A percentile compares a stretch with the other conserved stretches of the same genome.
Evolutionary conservation across 2,797 vertebrate species (phyloP).

Genomic region (Platyrinchus mystaceus): DNA sequence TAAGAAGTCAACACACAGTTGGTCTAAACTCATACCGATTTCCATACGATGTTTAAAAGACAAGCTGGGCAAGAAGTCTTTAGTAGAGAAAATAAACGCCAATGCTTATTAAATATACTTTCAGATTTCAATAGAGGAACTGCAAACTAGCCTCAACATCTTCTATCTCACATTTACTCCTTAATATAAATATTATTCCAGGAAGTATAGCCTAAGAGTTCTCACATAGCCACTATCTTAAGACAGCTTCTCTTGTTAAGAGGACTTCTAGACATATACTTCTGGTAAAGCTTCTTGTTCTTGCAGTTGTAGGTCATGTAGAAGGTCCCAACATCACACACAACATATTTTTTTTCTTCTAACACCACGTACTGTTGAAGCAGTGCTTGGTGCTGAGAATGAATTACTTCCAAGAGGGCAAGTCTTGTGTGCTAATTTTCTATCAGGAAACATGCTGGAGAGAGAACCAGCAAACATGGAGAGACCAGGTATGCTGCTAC

Average conservation of each 20-base stretch:
- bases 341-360: not conserved
- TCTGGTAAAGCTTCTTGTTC: slow-evolving; percentile 39
- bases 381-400: slow-evolving; percentile 1
- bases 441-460: slow-evolving; percentile 22
- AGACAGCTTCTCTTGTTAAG: not conserved
- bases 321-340: slow-evolving; percentile 25
- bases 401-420: slow-evolving; percentile 18
- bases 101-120: not conserved
- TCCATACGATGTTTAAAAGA: not conserved
- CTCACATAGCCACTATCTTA: slow-evolving; percentile 11
- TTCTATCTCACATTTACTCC: not conserved
- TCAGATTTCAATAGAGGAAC: not conserved
- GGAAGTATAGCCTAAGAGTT: not conserved
- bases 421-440: slow-evolving; percentile 16
- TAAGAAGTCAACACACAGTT: not conserved
- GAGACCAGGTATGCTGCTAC: slow-evolving; percentile 38
- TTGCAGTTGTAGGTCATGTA: slow-evolving; percentile 7
- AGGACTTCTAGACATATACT: slow-evolving; percentile 11
- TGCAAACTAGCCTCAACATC: not conserved
- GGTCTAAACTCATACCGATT: not conserved
- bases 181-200: not conserved
- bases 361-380: slow-evolving; percentile 9
- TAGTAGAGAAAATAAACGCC: not conserved
- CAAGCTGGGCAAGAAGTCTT: not conserved
- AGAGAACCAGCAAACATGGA: slow-evolving; percentile 33